phyloP scores from a whole-genome alignment of 2,888 invertebrate species.

The Lampropteryx suffumata region DNA sequence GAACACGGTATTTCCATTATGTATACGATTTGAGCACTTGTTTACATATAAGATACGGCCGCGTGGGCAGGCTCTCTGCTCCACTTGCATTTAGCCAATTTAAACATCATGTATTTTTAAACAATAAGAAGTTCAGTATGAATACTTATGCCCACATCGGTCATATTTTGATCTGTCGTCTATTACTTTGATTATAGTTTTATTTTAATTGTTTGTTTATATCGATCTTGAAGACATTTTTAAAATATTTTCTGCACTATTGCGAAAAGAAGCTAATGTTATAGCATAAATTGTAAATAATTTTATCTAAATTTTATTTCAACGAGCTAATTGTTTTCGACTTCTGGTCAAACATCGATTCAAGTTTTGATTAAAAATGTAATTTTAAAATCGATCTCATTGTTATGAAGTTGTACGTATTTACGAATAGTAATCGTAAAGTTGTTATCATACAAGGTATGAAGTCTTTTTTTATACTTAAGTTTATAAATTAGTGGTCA shows the following conservation, averaged over 20 bases:
- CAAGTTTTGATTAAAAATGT: constrained; percentile 63
- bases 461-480: constrained; percentile 62
- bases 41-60: constrained; percentile 77
- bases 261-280: constrained; percentile 15
- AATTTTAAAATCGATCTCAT: constrained; percentile 79
- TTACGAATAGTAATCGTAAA: constrained; percentile 65
- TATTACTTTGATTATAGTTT: constrained; percentile 2
- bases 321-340: constrained; percentile 31
- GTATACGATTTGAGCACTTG: constrained; percentile 82
- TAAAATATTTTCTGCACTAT: constrained; percentile 14
- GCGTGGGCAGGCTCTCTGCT: constrained; percentile 55
- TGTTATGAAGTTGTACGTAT: constrained; percentile 73
- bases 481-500: constrained; percentile 29
- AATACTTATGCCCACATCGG: constrained; percentile 8
- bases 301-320: constrained; percentile 20
- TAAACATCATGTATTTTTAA: constrained; percentile 37
- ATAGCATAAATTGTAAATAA: constrained; percentile 19
- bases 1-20: constrained; percentile 83
- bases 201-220: constrained; percentile 1
- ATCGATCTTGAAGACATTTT: constrained; percentile 12
- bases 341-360: constrained; percentile 64
- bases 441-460: constrained; percentile 83
- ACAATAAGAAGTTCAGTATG: constrained; percentile 36
- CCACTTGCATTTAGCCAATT: constrained; percentile 58
- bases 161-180: constrained; percentile 3